Conservation (phyloP, 1,140 invertebrate species). For the Drosophila pachea region DNA sequence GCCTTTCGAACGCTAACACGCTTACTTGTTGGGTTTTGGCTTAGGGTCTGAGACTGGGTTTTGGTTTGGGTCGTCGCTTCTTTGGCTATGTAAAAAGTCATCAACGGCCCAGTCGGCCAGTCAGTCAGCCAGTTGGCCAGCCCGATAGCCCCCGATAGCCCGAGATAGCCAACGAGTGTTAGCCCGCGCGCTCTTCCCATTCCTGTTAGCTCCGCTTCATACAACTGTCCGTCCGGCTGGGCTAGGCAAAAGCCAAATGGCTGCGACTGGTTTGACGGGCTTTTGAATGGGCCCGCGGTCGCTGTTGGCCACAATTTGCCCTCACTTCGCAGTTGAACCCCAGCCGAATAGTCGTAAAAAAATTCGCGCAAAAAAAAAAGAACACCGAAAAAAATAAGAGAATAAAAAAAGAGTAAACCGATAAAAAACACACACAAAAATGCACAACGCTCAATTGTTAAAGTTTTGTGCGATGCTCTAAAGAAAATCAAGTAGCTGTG, state of each 20-base stretch:
- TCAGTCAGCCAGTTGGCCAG: constrained; percentile 31
- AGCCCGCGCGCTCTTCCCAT: background rate
- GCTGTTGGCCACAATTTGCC: constrained; percentile 51
- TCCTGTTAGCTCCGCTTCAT: background rate
- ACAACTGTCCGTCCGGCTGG: constrained; percentile 14
- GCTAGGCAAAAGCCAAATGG: constrained; percentile 64
- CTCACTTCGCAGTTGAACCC: constrained; percentile 58
- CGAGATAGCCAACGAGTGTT: constrained; percentile 18
- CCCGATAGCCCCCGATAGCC: constrained; percentile 31
- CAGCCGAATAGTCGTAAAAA: constrained; percentile 67
- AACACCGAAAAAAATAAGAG: background rate
- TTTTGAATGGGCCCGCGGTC: constrained; percentile 66
- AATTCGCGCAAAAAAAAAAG: constrained; percentile 50
- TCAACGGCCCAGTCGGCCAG: constrained; percentile 68
- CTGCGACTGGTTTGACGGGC: constrained; percentile 71
- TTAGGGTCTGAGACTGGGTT: constrained; percentile 41
- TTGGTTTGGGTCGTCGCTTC: constrained; percentile 27
- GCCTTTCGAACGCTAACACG: no score
- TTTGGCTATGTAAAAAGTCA: constrained; percentile 72
- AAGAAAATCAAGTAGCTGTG: constrained; percentile 3
- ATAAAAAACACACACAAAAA: constrained; percentile 54
- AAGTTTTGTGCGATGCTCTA: constrained; percentile 30
- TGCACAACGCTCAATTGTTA: constrained; percentile 39
- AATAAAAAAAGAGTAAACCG: constrained; percentile 43
- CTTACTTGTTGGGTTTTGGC: constrained; percentile 19